Base-by-base conservation (phyloP, 2,797 vertebrate genomes). In the Thaleichthys pacificus region DNA sequence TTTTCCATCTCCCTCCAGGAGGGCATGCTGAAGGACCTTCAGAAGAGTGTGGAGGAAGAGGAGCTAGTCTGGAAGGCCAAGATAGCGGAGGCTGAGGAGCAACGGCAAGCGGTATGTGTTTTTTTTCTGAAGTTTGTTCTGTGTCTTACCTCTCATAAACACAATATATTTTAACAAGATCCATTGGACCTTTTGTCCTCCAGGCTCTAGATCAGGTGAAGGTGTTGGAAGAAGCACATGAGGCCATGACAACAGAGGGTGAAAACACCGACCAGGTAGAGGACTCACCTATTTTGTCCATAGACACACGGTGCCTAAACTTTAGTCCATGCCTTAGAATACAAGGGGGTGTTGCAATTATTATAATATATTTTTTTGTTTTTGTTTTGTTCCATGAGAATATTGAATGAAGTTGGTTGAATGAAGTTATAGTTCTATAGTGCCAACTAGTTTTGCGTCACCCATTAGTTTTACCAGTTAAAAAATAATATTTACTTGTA, bases 41-140 rank as follows among this genome's bases (percentile, higher is more conserved):
- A 95, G 88, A 93, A 88, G 83, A 94, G 91, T 0, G 93, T 94
- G 58, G 94, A 95, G 73, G 92, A 95, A 6, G 92, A 95, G 72
- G 94, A 95, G 76, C 86, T 85, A 2, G 82, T 91, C 30, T 96
- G 95, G 94, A 95, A 90, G 79, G 88, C 86, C 63, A 95, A 92
- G 77, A 82, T 95, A 11, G 72, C 69, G 0, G 75, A 82, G 0
- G 89, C 90, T 0, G 94, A 96, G 65, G 89, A 89, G 63, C 92
- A 94, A 21, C 89, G 90, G 9, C 90, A 88, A 30, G 89, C 90
- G 87, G 96, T 96, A 70, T 75, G 79, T 67, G 1, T 8, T 26
- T 26, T 35, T 35, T 42, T 11, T 42, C 38, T 11, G 38, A 42
- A 9, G 38, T 42, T 42, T 42, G 38, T 42, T 42, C 38, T 42